Base-by-base conservation (phyloP, 1,140 invertebrate species). In the Brachionus calyciflorus region DNA sequence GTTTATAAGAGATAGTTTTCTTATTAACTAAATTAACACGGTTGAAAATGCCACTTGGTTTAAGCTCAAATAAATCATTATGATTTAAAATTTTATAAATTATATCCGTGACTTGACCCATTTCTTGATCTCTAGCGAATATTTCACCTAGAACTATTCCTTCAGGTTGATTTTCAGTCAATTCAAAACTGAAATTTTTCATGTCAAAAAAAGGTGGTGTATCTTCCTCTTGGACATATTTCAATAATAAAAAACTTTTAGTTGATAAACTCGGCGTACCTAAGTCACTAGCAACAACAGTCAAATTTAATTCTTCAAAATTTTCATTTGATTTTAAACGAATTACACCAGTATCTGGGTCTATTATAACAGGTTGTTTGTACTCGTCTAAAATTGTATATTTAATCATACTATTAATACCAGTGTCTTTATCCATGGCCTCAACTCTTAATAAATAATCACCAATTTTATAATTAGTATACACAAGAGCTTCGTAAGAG, bases 391-490 rank as follows among this genome's bases (percentile, higher is more conserved):
- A 7, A 21, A 70, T 21, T 17, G 65, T 30, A 46, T 70, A 70
- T 17, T 51, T 70, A 2, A 70, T 9, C 14, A 49, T 24, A 1
- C 65, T 19, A 46, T 70, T 70, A 14, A 30, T 30, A 7, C n/a
- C 69, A 19, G 28, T 6, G 14, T 73, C 69, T 73, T 51, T 30
- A 41, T 73, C 69, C 2, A 33, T 26, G 1, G 69, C 69, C 19
- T 73, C 46, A n/a, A 49, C 51, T n/a, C 69, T 26, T 1, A 51
- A 10, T 12, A 73, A 14, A 73, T 26, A 51, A 9, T 37, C 21
- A 30, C 28, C 69, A 28, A 40, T 49, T 33, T 30, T 7, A n/a
- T 30, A 5, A 30, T 73, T 55, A 4, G n/a, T 6, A 33, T 73
- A 55, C 19, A 73, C 28, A 46, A 12, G 10, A 6, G 37, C 51